Evolutionary conservation across 2,797 vertebrate species (phyloP).

Genomic region (Sebastes miniatus): DNA sequence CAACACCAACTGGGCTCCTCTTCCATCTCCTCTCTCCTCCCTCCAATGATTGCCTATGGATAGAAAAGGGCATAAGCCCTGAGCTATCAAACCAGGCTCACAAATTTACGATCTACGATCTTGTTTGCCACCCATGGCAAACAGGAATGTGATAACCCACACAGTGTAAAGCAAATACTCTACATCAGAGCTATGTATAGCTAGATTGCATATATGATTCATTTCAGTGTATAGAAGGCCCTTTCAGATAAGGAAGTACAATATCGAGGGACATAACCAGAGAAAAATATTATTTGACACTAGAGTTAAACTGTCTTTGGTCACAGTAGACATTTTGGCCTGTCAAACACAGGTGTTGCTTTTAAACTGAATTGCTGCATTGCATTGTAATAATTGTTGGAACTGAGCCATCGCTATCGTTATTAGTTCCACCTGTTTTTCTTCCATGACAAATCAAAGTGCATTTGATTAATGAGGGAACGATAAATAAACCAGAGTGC

Average conservation of each 20-base stretch:
- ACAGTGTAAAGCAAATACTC: background rate
- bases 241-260: background rate
- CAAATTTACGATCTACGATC: no score
- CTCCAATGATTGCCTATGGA: no score
- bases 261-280: no score
- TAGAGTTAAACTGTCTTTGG: background rate
- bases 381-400: background rate
- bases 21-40: no score
- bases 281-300: background rate
- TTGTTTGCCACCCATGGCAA: background rate
- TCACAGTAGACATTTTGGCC: background rate
- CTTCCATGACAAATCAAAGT: background rate
- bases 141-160: background rate
- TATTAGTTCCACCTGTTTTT: background rate
- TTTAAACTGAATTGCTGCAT: background rate
- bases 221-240: background rate
- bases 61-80: no score
- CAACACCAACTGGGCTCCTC: no score
- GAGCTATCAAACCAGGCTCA: no score
- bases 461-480: background rate
- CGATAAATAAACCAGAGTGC: background rate
- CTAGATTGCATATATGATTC: background rate
- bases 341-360: background rate
- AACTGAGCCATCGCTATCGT: background rate
- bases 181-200: background rate